Evolutionary conservation across 2,888 invertebrate genomes (phyloP).

Genomic region (Spodoptera littoralis): DNA sequence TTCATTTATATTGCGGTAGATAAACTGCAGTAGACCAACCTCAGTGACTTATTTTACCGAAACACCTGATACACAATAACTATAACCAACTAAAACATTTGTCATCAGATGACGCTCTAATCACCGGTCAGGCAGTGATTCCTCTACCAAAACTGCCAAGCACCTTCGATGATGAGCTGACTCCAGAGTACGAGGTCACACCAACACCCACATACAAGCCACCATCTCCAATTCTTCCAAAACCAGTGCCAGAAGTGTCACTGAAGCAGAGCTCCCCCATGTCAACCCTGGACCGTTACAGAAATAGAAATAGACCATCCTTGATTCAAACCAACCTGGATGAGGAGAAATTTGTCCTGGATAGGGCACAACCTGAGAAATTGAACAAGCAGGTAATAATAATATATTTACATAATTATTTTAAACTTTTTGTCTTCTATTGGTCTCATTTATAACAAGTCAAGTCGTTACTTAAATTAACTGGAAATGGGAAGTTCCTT

Average conservation of each 20-base stretch:
- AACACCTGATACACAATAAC: too few species aligned
- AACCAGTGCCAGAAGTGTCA: conserved; percentile 68
- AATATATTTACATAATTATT: too few species aligned
- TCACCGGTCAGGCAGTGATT: conserved; percentile 90
- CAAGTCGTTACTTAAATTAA: too few species aligned
- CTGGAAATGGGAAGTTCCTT: too few species aligned
- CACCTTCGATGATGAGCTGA: conserved; percentile 79
- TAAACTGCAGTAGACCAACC: too few species aligned
- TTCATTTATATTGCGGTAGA: too few species aligned
- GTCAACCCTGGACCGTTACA: conserved; percentile 84
- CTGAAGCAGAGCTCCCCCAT: conserved; percentile 76
- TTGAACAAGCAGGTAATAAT: conserved; percentile 78
- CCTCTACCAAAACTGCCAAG: conserved; percentile 90
- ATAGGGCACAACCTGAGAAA: conserved; percentile 90
- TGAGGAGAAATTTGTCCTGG: conserved; percentile 92
- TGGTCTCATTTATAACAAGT: too few species aligned
- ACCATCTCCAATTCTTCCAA: conserved; percentile 77
- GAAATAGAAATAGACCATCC: conserved; percentile 79
- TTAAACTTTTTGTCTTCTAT: too few species aligned
- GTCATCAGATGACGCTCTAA: conserved; percentile 89
- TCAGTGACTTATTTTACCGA: too few species aligned
- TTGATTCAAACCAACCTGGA: conserved; percentile 78
- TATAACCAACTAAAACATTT: background rate
- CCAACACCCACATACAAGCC: conserved; percentile 75
- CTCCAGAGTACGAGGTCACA: conserved; percentile 76